Conservation (phyloP, 64 coral and sea anemone species). For the Montipora foliosa region DNA sequence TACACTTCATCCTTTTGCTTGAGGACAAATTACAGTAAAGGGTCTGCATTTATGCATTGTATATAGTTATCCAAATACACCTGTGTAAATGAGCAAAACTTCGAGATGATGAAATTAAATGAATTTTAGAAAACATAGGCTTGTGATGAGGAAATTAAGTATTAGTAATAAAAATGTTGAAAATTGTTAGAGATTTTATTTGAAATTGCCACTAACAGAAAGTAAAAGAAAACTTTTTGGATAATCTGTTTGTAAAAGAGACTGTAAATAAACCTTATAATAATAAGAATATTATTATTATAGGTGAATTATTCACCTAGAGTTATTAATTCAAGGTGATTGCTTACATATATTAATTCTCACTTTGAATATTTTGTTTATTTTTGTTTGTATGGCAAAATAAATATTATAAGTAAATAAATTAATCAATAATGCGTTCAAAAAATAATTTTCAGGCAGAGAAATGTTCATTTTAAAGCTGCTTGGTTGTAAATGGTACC, state of each 20-base stretch:
- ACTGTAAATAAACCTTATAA: too few species aligned
- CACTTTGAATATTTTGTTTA: too few species aligned
- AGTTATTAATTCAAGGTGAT: too few species aligned
- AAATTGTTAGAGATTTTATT: not conserved
- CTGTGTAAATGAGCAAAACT: not conserved
- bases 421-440: not conserved
- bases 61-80: constrained; percentile 10
- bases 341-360: too few species aligned
- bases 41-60: not conserved
- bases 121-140: not conserved
- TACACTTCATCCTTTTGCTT: not conserved
- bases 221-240: not conserved
- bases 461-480: not conserved
- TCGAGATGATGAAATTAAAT: not conserved
- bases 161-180: not conserved
- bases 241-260: too few species aligned
- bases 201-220: not conserved
- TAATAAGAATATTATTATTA: too few species aligned
- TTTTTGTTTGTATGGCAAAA: too few species aligned
- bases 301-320: too few species aligned
- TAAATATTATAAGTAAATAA: too few species aligned
- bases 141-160: not conserved
- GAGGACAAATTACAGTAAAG: not conserved
- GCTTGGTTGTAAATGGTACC: too few species aligned
- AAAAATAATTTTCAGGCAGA: not conserved